Evolutionary conservation across 2,888 invertebrate species (phyloP), one percentile per base, ranked within the genome.

Genomic region (Dusona sp.): DNA sequence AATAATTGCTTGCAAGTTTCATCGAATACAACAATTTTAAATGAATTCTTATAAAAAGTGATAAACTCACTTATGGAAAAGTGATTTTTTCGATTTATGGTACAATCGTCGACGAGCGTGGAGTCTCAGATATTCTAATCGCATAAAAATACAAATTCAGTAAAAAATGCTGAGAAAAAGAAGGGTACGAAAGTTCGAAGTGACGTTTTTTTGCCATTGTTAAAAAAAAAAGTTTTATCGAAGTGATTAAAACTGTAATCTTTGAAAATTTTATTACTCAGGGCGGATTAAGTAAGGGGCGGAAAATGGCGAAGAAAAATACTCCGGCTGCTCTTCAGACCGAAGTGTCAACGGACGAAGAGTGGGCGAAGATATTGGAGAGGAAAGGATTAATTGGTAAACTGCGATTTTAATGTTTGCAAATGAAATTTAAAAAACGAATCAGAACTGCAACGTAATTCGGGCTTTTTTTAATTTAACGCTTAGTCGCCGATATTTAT

Each of bases 401-500:
- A 84, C 29, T 19, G 36, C 36, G 4, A 65, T 29, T 13, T 57
- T 29, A 0, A 19, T 38, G n/a, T 48, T n/a, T 45, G 25, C 25
- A 25, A 45, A 67, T 19, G n/a, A 45, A 36, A 38, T 51, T 42
- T n/a, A 2, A 48, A 45, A 36, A 38, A 61, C 29, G 45, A 22
- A 38, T 79, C 73, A 13, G 13, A 36, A 36, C 36, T 22, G 1
- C 57, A 45, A 38, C 48, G 42, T 79, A 33, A 29, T 86, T 25
- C 29, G 70, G 8, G 19, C 42, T 70, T n/a, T 72, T 79, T 42
- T 67, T 51, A 19, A 57, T 48, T 77, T 67, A 22, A 64, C 45
- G 51, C 72, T 54, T 42, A 98, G 98, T 99, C 88, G 95, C 98
- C 86, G 99, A 99, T 93, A 96, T 99, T 33, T 99, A 98, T 94